phyloP scores from a whole-genome alignment of 2,113 vertebrate species.

The Bufo gargarizans region DNA sequence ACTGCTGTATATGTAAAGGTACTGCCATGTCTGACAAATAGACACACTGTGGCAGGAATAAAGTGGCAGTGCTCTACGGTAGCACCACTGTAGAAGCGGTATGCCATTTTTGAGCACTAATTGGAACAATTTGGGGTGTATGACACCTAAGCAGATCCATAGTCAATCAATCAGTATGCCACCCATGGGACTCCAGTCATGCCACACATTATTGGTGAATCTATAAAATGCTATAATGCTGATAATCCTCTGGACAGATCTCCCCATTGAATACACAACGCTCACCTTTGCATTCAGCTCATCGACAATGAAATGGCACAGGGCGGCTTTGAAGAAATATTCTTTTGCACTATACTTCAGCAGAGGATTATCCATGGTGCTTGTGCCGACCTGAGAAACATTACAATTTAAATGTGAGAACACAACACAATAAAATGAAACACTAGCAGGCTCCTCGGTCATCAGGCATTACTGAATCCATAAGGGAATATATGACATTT shows the following conservation, averaged over 20 bases:
- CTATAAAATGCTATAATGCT: background rate
- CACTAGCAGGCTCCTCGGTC: background rate
- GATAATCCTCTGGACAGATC: background rate
- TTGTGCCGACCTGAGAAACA: conserved; percentile 83
- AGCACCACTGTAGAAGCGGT: too few relatives aligned
- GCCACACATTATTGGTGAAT: background rate
- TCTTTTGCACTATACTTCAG: conserved; percentile 98
- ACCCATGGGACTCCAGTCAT: too few relatives aligned
- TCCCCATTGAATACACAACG: background rate
- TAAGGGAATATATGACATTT: background rate
- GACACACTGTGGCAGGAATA: too few relatives aligned
- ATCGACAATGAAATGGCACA: conserved; percentile 97
- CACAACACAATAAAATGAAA: background rate
- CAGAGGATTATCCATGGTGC: conserved; percentile 96
- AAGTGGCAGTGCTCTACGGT: too few relatives aligned
- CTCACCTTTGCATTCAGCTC: conserved; percentile 95
- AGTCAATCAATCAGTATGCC: too few relatives aligned
- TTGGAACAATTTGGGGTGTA: too few relatives aligned
- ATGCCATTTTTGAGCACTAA: too few relatives aligned
- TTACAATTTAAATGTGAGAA: background rate
- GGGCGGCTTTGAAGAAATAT: conserved; percentile 97
- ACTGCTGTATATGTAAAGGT: too few relatives aligned
- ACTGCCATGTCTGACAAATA: too few relatives aligned
- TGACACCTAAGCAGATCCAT: too few relatives aligned
- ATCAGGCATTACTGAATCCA: background rate